Base-by-base conservation (phyloP, 1,140 invertebrate species). In the Drosophila auraria region DNA sequence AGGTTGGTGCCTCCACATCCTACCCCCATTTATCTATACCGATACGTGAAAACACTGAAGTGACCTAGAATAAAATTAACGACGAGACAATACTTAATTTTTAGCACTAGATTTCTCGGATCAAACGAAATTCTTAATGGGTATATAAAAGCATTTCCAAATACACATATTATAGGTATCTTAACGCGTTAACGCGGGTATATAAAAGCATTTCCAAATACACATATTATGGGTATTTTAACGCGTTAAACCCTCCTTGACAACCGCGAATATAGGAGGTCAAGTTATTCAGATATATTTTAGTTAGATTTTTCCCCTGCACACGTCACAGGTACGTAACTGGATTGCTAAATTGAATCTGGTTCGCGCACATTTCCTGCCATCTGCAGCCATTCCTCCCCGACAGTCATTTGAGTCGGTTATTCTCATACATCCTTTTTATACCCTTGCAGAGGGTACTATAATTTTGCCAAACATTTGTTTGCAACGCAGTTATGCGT, bases 1-100 rank as follows among this genome's bases (percentile, higher is more conserved):
- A 95, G 95, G 95, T 95, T 64, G 5, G 36, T 30, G 65, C 30
- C 8, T 11, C 15, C n/a, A 25, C 23, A 51, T 65, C 45, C 65
- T 47, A 12, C 36, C 44, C 59, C 57, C 64, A 57, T 9, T 30
- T 57, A 49, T 47, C 17, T 50, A 50, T n/a, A 49, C 40, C 14
- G 23, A 25, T 57, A 42, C 50, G 14, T 23, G 15, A 50, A 27
- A 50, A 50, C 8, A 9, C 33, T 33, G 33, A 33, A 33, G 33
- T 33, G 5, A 30, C 27, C 6, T 30, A 33, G 33, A 25, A 27
- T 49, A 14, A 20, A 20, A 53, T n/a, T 27, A 4, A 15, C 50
- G 15, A 20, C 5, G 11, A 36, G 30, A 20, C 14, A 14, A 33
- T 4, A 54, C 27, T 8, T 20, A 0, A 5, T 14, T 20, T 9